These are phyloP conservation scores for Bilobella aurantiaca DNA, from an alignment of 1,140 invertebrate species.

Conservation along the genomic window DNA sequence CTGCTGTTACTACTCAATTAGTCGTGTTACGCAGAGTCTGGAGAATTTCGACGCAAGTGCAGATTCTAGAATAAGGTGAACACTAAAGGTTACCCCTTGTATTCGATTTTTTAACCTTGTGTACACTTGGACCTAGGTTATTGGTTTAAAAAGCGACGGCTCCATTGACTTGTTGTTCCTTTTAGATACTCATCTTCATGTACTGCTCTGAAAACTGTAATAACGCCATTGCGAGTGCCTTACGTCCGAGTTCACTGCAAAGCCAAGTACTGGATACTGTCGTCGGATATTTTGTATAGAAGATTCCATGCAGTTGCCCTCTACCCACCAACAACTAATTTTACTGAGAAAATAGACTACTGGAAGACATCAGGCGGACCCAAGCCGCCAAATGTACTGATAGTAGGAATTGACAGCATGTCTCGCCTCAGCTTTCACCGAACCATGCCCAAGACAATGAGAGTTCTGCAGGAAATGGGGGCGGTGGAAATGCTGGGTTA, in stretches of 20 bases:
- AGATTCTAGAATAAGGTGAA: conserved; percentile 17
- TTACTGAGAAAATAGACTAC: conserved; percentile 22
- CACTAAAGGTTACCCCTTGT: not conserved
- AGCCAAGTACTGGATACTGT: conserved; percentile 22
- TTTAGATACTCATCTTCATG: conserved; percentile 2
- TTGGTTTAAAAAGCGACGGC: too few relatives aligned
- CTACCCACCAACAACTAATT: conserved; percentile 1
- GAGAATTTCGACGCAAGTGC: conserved; percentile 22
- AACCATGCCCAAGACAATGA: conserved; percentile 25
- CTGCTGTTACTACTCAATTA: conserved; percentile 26
- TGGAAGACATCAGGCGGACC: conserved; percentile 5
- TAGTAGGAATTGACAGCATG: conserved; percentile 29
- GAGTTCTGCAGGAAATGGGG: conserved; percentile 21
- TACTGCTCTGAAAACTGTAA: not conserved
- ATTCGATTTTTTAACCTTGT: not conserved
- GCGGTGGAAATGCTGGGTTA: conserved; percentile 33
- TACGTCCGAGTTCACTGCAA: conserved; percentile 25
- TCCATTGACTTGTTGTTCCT: too few relatives aligned
- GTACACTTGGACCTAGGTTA: not conserved
- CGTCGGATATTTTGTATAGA: conserved; percentile 23
- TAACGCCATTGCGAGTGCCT: conserved; percentile 15
- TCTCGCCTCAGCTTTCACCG: conserved; percentile 26
- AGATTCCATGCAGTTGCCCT: conserved; percentile 26
- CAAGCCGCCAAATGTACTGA: conserved; percentile 23
- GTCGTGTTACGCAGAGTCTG: conserved; percentile 15